Percentiles rank a stretch among this genome's conserved stretches.
Conservation (phyloP, 2,113 vertebrate species). For the Bufo bufo region DNA sequence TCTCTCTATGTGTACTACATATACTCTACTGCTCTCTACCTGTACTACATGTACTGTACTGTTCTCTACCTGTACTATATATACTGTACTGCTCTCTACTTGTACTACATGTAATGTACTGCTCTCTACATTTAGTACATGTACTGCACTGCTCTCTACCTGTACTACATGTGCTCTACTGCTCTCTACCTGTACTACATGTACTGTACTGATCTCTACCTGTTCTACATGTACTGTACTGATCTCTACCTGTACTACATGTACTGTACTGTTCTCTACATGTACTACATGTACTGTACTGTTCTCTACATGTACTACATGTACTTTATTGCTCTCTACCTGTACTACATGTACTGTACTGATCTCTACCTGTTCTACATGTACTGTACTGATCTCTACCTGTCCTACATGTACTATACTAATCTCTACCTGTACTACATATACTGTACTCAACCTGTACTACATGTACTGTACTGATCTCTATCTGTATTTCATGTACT, state of each 20-base stretch:
- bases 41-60: too few relatives aligned
- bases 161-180: not conserved
- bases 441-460: too few relatives aligned
- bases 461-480: not conserved
- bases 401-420: not conserved
- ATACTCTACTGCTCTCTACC: too few relatives aligned
- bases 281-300: not conserved
- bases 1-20: too few relatives aligned
- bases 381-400: not conserved
- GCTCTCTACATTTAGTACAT: not conserved
- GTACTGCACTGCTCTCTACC: not conserved
- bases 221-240: not conserved
- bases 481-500: not conserved
- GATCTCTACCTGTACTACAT: not conserved
- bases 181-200: not conserved
- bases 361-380: not conserved
- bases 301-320: not conserved
- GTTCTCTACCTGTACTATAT: too few relatives aligned
- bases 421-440: too few relatives aligned
- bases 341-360: not conserved
- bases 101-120: not conserved
- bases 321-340: not conserved
- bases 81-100: too few relatives aligned
- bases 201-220: not conserved
- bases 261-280: not conserved